phyloP scores from a whole-genome alignment of 23 tunicate genomes.

The Clavelina lepadiformis region DNA sequence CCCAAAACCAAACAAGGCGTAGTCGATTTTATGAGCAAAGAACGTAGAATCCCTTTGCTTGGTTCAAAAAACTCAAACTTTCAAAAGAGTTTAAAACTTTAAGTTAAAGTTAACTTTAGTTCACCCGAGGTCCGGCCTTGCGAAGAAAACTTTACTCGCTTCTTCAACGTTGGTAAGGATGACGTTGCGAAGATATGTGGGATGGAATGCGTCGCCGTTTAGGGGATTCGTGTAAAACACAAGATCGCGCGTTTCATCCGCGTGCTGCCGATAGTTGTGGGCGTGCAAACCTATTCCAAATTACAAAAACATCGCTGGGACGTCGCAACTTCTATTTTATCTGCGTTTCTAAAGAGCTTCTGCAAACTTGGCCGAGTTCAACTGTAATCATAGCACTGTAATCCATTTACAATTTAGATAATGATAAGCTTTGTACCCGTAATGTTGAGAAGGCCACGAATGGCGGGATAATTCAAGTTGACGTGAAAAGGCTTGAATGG shows the following conservation, averaged over 20 bases:
- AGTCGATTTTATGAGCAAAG: no score
- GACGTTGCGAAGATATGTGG: slow-evolving; percentile 27
- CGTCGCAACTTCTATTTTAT: no score
- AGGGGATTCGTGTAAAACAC: slow-evolving; percentile 55
- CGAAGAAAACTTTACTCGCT: slow-evolving; percentile 29
- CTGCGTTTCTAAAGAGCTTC: no score
- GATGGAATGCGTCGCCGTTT: slow-evolving; percentile 74
- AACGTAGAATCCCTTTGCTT: no score
- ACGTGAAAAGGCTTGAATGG: slow-evolving; percentile 40
- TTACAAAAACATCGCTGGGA: no score
- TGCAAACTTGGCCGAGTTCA: no score
- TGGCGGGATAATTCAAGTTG: slow-evolving; percentile 66
- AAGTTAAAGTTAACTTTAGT: no score
- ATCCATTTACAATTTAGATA: no score
- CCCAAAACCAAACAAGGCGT: no score
- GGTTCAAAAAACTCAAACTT: no score
- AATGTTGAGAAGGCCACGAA: slow-evolving; percentile 36
- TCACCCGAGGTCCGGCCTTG: slow-evolving; percentile 66
- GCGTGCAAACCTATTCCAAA: slow-evolving; percentile 60
- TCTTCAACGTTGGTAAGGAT: slow-evolving; percentile 30
- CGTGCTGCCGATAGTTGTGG: slow-evolving; percentile 11
- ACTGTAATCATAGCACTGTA: no score
- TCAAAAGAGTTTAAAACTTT: no score
- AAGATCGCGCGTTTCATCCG: slow-evolving; percentile 18
- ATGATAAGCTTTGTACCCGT: slow-evolving; percentile 40